Percentiles rank a stretch among this genome's conserved stretches.
phyloP scores from a whole-genome alignment of 2,797 vertebrate genomes.

The Moxostoma hubbsi region DNA sequence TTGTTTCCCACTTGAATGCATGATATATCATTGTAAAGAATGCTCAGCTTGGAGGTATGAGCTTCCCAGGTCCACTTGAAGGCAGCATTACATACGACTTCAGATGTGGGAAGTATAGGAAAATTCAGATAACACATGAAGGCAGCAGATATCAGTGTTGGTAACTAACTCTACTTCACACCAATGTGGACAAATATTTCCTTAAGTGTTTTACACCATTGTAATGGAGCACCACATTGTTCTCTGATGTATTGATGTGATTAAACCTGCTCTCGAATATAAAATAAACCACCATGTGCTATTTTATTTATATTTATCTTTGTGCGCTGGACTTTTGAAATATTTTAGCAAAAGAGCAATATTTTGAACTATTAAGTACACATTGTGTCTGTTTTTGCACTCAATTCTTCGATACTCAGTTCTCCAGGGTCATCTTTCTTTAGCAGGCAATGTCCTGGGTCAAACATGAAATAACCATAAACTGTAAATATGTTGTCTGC shows the following conservation, averaged over 20 bases:
- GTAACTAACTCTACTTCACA: constrained; percentile 31
- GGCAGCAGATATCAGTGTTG: too few species aligned
- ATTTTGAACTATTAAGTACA: not conserved
- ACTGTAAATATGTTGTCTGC: constrained; percentile 47
- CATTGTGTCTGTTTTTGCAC: not conserved
- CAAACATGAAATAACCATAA: constrained; percentile 40
- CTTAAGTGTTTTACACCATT: constrained; percentile 65
- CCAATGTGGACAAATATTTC: constrained; percentile 75
- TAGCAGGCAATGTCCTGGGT: not conserved
- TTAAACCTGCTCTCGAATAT: not conserved
- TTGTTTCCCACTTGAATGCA: too few species aligned
- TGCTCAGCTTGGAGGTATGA: too few species aligned
- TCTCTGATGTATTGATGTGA: constrained; percentile 55
- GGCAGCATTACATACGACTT: too few species aligned
- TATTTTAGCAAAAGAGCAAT: not conserved
- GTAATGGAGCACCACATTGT: constrained; percentile 59
- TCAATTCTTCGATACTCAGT: not conserved
- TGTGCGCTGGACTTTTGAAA: not conserved
- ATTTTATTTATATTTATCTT: not conserved
- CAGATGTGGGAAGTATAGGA: too few species aligned
- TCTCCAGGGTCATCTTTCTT: not conserved
- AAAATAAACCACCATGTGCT: not conserved
- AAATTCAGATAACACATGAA: too few species aligned
- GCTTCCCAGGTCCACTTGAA: too few species aligned
- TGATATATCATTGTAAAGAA: too few species aligned